Conservation (phyloP, 2,113 vertebrate species). For the Plestiodon gilberti region DNA sequence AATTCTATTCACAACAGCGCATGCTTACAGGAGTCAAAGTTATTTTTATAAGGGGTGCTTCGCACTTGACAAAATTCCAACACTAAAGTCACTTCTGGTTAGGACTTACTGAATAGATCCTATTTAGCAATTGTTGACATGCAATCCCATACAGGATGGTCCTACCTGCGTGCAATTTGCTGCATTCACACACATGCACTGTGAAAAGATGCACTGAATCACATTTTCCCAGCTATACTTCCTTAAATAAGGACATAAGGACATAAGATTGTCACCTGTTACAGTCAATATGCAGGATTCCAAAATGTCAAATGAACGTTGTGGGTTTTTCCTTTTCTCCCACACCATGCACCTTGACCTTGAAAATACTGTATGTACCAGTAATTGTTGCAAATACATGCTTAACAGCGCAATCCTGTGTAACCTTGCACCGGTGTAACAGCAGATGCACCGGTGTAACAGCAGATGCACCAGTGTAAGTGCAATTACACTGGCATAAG, state of each 20-base stretch:
- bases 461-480: no score
- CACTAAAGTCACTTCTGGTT: not conserved
- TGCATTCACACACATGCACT: not conserved
- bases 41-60: slow-evolving; percentile 38
- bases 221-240: not conserved
- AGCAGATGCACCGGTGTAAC: no score
- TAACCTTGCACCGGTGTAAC: no score
- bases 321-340: no score
- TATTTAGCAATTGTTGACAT: not conserved
- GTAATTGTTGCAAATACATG: no score
- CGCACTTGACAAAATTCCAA: not conserved
- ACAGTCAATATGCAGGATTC: not conserved
- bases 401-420: no score
- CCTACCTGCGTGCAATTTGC: not conserved
- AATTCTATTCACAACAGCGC: slow-evolving; percentile 75
- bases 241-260: not conserved
- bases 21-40: slow-evolving; percentile 52
- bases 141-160: not conserved
- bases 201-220: slow-evolving; percentile 6
- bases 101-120: not conserved
- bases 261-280: no score
- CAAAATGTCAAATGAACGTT: no score
- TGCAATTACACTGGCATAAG: no score
- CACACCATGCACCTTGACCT: no score
- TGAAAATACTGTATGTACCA: no score